phyloP scores from a whole-genome alignment of 2,113 vertebrate species.

The Vanacampus margaritifer region DNA sequence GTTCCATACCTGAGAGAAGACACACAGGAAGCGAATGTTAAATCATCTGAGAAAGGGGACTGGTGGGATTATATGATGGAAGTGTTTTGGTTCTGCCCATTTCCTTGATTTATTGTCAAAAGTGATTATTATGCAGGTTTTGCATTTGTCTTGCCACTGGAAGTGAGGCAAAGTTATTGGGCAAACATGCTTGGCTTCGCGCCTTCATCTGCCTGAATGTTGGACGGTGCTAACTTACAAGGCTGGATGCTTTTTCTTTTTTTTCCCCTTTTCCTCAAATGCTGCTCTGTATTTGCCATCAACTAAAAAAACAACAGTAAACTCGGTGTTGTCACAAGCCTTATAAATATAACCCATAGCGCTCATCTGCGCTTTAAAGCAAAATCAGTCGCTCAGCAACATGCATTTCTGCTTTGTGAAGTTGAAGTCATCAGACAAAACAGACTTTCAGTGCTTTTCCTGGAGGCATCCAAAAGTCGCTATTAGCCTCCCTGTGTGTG shows the following conservation, averaged over 20 bases:
- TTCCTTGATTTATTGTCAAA: background rate
- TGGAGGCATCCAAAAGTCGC: constrained; percentile 11
- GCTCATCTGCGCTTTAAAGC: constrained; percentile 22
- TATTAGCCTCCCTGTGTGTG: constrained; percentile 43
- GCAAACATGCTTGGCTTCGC: background rate
- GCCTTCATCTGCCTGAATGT: background rate
- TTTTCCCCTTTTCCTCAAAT: constrained; percentile 3
- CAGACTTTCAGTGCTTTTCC: constrained; percentile 21
- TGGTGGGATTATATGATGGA: background rate
- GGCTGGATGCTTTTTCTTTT: constrained; percentile 6
- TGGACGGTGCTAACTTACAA: constrained; percentile 9
- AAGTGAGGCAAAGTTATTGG: background rate
- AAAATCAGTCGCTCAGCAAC: constrained; percentile 23
- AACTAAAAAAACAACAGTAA: constrained; percentile 1
- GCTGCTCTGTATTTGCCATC: constrained; percentile 3
- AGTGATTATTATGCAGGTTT: background rate
- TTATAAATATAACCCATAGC: constrained; percentile 7
- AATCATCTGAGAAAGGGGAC: constrained; percentile 5
- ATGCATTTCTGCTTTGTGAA: constrained; percentile 21
- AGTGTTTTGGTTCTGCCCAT: constrained; percentile 27
- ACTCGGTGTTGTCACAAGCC: constrained; percentile 33
- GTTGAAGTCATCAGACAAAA: constrained; percentile 13
- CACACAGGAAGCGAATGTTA: constrained; percentile 60
- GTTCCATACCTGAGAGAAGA: constrained; percentile 51
- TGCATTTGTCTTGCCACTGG: background rate